Evolutionary conservation across 2,888 invertebrate genomes (phyloP).

Genomic region (Brenthis daphne): DNA sequence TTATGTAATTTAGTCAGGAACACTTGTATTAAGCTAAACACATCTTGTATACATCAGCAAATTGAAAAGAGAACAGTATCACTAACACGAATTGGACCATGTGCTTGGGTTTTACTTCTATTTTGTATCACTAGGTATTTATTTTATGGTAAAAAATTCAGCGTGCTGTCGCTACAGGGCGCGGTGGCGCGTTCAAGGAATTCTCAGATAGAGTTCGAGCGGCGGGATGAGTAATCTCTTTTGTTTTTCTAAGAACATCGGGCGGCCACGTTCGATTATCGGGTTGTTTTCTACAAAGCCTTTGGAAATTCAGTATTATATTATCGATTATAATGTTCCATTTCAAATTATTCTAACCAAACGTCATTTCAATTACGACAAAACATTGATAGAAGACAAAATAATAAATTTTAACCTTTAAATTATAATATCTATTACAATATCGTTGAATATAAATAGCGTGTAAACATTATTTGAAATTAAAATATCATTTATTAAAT

Average conservation of each 20-base stretch:
- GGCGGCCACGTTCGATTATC: constrained; percentile 64
- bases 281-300: constrained; percentile 56
- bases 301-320: constrained; percentile 22
- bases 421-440: too few species aligned
- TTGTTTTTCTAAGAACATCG: constrained; percentile 76
- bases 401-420: too few species aligned
- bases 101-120: constrained; percentile 7
- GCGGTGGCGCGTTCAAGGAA: constrained; percentile 68
- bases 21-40: too few species aligned
- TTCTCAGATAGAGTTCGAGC: constrained; percentile 78
- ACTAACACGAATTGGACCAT: constrained; percentile 2
- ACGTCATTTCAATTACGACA: too few species aligned
- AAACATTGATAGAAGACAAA: too few species aligned
- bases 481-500: too few species aligned
- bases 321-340: constrained; percentile 7
- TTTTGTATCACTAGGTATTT: constrained; percentile 18
- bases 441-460: too few species aligned
- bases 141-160: constrained; percentile 27
- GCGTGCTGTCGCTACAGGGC: constrained; percentile 64
- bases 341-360: too few species aligned
- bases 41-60: not conserved
- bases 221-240: constrained; percentile 80
- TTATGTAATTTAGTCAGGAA: too few species aligned
- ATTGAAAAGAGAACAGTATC: not conserved
- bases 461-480: too few species aligned